Evolutionary conservation across 2,888 invertebrate genomes (phyloP).

Genomic region (Synergus japonicus): DNA sequence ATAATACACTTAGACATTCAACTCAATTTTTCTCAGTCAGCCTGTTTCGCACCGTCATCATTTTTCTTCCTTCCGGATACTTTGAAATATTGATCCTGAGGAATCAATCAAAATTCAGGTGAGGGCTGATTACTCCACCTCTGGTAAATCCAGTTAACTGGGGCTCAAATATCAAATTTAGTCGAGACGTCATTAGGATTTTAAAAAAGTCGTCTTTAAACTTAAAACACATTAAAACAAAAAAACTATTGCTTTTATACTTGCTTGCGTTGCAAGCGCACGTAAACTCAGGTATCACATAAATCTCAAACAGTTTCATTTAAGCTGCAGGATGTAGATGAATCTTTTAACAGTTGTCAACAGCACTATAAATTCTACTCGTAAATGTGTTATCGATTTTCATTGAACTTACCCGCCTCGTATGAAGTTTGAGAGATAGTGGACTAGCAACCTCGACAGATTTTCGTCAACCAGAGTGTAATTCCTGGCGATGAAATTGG

Average conservation of each 20-base stretch:
- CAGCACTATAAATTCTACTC: neutral
- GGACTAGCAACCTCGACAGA: slow-evolving; percentile 88
- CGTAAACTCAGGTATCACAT: too few species aligned
- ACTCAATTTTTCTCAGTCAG: slow-evolving; percentile 27
- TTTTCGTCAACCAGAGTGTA: slow-evolving; percentile 88
- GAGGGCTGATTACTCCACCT: neutral
- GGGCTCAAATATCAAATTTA: slow-evolving; percentile 17
- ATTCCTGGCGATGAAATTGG: slow-evolving; percentile 85
- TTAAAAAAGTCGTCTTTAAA: too few species aligned
- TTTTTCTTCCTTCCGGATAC: slow-evolving; percentile 13
- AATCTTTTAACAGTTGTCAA: neutral
- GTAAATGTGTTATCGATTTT: neutral
- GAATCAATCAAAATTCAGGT: neutral
- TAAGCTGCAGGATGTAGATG: too few species aligned
- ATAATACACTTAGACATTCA: slow-evolving; percentile 16
- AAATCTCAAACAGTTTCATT: too few species aligned
- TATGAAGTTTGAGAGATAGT: slow-evolving; percentile 92
- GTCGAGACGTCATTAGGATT: neutral
- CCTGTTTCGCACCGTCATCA: slow-evolving; percentile 21
- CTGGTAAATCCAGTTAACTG: neutral
- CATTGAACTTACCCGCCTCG: slow-evolving; percentile 86
- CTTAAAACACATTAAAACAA: too few species aligned
- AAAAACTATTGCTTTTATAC: too few species aligned
- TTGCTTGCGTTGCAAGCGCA: too few species aligned
- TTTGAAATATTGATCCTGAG: slow-evolving; percentile 6